Conservation (phyloP, 2,797 vertebrate species). For the Pseudochaenichthys georgianus region DNA sequence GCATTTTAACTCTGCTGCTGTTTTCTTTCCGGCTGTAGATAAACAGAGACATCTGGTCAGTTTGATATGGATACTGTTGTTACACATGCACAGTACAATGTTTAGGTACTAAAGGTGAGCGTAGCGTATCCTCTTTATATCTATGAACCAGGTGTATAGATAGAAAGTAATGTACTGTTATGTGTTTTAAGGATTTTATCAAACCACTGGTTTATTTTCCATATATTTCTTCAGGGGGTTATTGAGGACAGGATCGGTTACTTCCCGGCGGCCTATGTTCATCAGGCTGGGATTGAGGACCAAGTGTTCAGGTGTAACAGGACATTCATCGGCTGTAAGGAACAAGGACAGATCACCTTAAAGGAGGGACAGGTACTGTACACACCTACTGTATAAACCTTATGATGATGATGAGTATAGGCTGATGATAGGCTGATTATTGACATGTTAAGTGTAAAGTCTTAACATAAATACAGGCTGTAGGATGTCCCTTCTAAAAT, state of each 20-base stretch:
- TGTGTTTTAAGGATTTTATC: slow-evolving; percentile 19
- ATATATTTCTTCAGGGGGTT: slow-evolving; percentile 85
- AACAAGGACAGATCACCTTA: slow-evolving; percentile 95
- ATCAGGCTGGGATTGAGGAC: slow-evolving; percentile 89
- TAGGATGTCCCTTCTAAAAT: not conserved
- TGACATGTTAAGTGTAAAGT: not conserved
- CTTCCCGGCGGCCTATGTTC: slow-evolving; percentile 96
- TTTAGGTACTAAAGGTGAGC: not conserved
- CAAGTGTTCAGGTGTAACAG: slow-evolving; percentile 92
- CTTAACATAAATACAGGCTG: not conserved
- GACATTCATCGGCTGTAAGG: slow-evolving; percentile 95
- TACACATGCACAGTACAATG: slow-evolving; percentile 16
- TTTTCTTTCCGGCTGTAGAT: slow-evolving; percentile 47
- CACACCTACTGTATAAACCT: slow-evolving; percentile 59
- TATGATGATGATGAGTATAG: not conserved
- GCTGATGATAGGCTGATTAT: too few relatives aligned
- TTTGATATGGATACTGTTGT: slow-evolving; percentile 34
- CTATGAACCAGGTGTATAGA: not conserved
- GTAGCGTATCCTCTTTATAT: not conserved
- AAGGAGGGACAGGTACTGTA: slow-evolving; percentile 94
- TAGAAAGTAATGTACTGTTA: not conserved
- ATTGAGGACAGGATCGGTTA: slow-evolving; percentile 94
- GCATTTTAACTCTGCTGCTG: slow-evolving; percentile 50
- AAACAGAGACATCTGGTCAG: slow-evolving; percentile 58
- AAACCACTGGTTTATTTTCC: slow-evolving; percentile 10